A percentile compares a stretch with the other conserved stretches of the same genome.
phyloP scores from a whole-genome alignment of 2,797 vertebrate genomes.

The Cossypha niveicapilla region DNA sequence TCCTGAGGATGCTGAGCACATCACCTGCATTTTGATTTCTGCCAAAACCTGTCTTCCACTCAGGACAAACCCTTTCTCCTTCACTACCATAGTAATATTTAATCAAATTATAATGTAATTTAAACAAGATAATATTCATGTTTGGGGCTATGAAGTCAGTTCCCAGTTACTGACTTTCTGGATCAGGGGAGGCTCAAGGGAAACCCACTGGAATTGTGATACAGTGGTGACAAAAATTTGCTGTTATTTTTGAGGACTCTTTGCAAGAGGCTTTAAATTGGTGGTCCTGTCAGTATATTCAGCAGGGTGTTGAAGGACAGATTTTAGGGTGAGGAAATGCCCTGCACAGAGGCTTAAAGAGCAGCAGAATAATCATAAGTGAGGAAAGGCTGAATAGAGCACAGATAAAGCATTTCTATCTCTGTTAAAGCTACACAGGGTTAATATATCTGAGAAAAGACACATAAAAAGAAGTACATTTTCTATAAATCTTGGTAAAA shows the following conservation, averaged over 20 bases:
- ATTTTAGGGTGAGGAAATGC: background rate
- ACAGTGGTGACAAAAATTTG: background rate
- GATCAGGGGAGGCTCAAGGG: background rate
- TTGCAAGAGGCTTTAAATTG: background rate
- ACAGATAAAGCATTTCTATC: background rate
- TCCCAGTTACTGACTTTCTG: background rate
- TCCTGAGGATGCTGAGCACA: background rate
- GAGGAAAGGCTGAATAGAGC: background rate
- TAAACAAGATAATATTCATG: background rate
- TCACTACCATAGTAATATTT: background rate
- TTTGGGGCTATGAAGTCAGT: background rate
- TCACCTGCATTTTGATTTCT: constrained; percentile 60
- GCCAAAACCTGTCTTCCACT: background rate
- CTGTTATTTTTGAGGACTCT: background rate
- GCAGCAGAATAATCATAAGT: background rate
- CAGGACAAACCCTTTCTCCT: background rate
- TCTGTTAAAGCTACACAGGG: background rate
- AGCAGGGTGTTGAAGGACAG: background rate
- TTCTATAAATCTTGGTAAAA: constrained; percentile 19
- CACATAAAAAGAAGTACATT: background rate
- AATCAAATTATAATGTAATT: background rate
- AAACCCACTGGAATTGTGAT: background rate
- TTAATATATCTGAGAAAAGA: background rate
- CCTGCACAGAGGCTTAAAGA: background rate
- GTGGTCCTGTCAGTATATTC: background rate